A percentile compares a stretch with the other conserved stretches of the same genome.
These are phyloP conservation scores for Pantherophis vulpinus DNA, from an alignment of 2,797 vertebrate species.

Conservation along the genomic window DNA sequence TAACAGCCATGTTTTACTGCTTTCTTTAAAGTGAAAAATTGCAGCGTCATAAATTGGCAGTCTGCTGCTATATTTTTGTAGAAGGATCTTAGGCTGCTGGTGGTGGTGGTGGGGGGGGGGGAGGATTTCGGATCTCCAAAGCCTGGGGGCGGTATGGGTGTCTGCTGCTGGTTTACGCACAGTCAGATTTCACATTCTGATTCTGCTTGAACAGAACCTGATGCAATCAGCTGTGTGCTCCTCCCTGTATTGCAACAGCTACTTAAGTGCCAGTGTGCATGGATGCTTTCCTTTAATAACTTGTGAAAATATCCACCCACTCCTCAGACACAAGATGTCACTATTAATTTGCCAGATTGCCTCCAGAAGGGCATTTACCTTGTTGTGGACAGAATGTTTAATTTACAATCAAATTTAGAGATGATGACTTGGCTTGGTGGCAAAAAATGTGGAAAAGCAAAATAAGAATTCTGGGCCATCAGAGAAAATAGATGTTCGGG, in stretches of 20 bases:
- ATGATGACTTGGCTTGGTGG: constrained; percentile 45
- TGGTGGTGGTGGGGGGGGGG: neutral
- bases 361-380: constrained; percentile 7
- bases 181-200: neutral
- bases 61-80: neutral
- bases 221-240: neutral
- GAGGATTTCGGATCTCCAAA: neutral
- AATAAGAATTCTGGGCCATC: constrained; percentile 33
- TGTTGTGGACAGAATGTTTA: constrained; percentile 29
- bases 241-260: neutral
- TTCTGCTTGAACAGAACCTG: neutral
- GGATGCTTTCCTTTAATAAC: constrained; percentile 17
- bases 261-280: neutral
- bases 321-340: constrained; percentile 22
- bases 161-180: neutral
- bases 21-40: neutral
- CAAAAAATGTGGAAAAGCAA: constrained; percentile 11
- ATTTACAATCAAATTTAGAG: constrained; percentile 29
- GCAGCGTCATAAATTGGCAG: neutral
- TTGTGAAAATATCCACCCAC: constrained; percentile 1
- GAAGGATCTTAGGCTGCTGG: neutral
- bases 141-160: neutral
- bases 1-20: neutral
- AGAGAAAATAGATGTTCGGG: constrained; percentile 19
- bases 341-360: constrained; percentile 31